Evolutionary conservation across 2,888 invertebrate genomes (phyloP).

Genomic region (Cantharis nigra): DNA sequence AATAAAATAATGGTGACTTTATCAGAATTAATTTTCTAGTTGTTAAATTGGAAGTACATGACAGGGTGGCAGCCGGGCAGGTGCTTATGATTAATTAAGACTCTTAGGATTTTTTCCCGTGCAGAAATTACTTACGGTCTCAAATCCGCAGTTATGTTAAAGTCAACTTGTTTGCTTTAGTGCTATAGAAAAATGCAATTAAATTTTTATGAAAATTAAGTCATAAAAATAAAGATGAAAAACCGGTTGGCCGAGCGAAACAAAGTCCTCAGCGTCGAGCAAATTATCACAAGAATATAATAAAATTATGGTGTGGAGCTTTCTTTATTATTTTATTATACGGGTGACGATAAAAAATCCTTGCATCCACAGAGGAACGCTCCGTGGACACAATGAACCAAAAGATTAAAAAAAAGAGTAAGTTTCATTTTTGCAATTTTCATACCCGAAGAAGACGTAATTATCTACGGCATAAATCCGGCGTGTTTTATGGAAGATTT

Average conservation of each 20-base stretch:
- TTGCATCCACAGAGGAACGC: not conserved
- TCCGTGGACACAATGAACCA: too few relatives aligned
- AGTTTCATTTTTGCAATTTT: not conserved
- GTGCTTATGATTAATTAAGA: not conserved
- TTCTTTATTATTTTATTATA: not conserved
- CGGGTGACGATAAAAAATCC: not conserved
- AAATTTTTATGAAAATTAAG: conserved; percentile 13
- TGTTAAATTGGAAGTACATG: conserved; percentile 5
- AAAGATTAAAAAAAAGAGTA: too few relatives aligned
- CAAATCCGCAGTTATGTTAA: not conserved
- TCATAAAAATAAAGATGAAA: conserved; percentile 7
- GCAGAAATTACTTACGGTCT: not conserved
- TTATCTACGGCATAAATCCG: not conserved
- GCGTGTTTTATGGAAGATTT: not conserved
- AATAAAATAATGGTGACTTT: conserved; percentile 12
- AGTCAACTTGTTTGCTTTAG: not conserved
- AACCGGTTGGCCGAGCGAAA: conserved; percentile 9
- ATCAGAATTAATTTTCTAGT: not conserved
- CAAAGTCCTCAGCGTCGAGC: not conserved
- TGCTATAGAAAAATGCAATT: conserved; percentile 5
- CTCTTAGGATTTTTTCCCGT: not conserved
- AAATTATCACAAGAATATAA: not conserved
- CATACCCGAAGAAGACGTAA: not conserved
- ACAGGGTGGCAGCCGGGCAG: conserved; percentile 1
- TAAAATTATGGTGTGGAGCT: not conserved